Evolutionary conservation across 2,797 vertebrate species (phyloP), one percentile per base, ranked within the genome.

Genomic region (Sylvilagus floridanus): DNA sequence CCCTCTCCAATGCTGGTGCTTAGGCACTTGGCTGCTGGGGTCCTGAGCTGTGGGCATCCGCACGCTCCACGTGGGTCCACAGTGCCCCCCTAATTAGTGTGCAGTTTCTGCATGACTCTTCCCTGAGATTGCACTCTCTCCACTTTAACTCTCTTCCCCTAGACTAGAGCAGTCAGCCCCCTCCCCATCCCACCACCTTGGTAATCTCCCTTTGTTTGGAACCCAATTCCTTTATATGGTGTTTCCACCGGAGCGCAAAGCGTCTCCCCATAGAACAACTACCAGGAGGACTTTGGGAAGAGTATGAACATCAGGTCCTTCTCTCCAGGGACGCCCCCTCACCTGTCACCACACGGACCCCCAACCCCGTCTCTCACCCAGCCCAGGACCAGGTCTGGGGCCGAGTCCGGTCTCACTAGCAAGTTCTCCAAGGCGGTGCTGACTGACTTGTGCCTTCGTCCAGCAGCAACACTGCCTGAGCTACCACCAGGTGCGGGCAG

Each of bases 371-470:
- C 35, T 11, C 69, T 4, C 63, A 13, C 26, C 26, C 71, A 65
- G n/a, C 60, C 77, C 4, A 16, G 22, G 0, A 7, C 16, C 72
- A 5, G 14, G 13, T 11, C 4, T 4, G 7, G 24, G 12, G 3
- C 0, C 8, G 52, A 47, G 42, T 11, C 26, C 57, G 19, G 13
- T 69, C 37, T 42, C 54, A 32, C 47, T 2, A 11, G 28, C 28
- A 35, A 37, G 21, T 26, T 37, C 54, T 63, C 21, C 57, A 8
- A 50, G 30, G 30, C 16, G 4, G 7, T 5, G 19, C 35, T 71
- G 50, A 32, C 10, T 11, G 26, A 26, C 14, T 54, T 26, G 57
- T 28, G 10, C 28, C 0, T 32, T 47, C 21, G 4, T 50, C 14
- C 75, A 91, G 57, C 57, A 35, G 37, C 21, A 77, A 19, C 52